These are phyloP conservation scores for Carassius carassius DNA, from an alignment of 2,113 vertebrate species.

Conservation along the genomic window DNA sequence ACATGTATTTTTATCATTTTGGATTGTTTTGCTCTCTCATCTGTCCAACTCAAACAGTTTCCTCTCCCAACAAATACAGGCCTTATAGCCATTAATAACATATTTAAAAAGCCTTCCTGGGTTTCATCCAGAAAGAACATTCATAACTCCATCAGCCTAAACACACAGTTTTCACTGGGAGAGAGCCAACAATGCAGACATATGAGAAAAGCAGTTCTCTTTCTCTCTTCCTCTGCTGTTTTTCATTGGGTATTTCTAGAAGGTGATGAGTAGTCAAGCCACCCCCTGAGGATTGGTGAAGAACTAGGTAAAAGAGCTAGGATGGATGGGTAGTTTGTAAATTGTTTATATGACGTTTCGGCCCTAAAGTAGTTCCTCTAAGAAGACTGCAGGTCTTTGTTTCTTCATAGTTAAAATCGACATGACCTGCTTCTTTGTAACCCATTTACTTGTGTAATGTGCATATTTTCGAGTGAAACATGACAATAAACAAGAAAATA, in stretches of 20 bases:
- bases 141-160: slow-evolving; percentile 62
- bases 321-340: neutral
- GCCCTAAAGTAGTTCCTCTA: neutral
- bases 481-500: too few species aligned
- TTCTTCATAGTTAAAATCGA: neutral
- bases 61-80: slow-evolving; percentile 48
- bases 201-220: slow-evolving; percentile 41
- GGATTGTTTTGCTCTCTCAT: slow-evolving; percentile 43
- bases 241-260: slow-evolving; percentile 11
- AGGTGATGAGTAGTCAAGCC: neutral
- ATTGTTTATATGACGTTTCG: neutral
- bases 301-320: slow-evolving; percentile 7
- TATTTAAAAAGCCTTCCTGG: slow-evolving; percentile 55
- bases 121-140: slow-evolving; percentile 55
- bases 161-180: slow-evolving; percentile 58
- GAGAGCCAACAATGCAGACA: slow-evolving; percentile 52
- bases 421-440: neutral
- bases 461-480: neutral
- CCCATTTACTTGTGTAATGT: neutral
- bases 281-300: neutral
- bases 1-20: slow-evolving; percentile 49
- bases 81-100: slow-evolving; percentile 60
- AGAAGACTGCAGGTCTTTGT: neutral
- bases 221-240: neutral
- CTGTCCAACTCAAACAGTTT: slow-evolving; percentile 54